Conservation (phyloP, 2,797 vertebrate species). For the Balearica regulorum region DNA sequence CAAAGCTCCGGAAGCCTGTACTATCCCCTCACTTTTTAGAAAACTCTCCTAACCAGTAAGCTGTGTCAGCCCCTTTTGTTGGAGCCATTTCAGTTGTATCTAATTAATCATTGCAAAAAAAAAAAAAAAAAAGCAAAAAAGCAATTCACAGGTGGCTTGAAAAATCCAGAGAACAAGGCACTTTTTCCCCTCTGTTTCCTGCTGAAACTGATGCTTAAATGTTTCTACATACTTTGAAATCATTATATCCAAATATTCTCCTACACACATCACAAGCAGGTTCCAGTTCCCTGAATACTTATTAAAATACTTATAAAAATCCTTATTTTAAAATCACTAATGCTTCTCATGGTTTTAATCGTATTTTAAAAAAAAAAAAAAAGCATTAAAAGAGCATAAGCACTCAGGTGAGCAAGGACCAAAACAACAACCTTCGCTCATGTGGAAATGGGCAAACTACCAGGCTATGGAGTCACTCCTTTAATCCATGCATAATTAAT, state of each 20-base stretch:
- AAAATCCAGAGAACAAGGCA: background rate
- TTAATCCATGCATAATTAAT: background rate
- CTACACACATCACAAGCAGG: background rate
- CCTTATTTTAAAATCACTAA: background rate
- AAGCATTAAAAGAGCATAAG: background rate
- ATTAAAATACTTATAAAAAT: background rate
- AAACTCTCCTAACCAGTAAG: background rate
- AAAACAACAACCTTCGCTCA: background rate
- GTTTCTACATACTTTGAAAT: background rate
- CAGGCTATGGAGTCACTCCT: background rate
- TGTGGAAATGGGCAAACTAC: background rate
- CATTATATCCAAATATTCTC: background rate
- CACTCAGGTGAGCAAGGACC: background rate
- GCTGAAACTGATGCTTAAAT: background rate
- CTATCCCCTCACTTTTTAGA: background rate
- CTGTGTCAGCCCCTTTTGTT: background rate
- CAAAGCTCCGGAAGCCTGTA: background rate
- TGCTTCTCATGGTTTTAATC: background rate
- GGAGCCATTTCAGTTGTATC: background rate
- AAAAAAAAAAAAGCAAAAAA: background rate
- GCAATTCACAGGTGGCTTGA: fast-evolving
- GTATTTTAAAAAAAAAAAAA: too few relatives aligned
- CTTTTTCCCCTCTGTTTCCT: background rate
- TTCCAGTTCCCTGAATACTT: background rate
- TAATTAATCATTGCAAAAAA: background rate